phyloP scores from a whole-genome alignment of 2,888 invertebrate genomes.

The Galerucella nymphaeae region DNA sequence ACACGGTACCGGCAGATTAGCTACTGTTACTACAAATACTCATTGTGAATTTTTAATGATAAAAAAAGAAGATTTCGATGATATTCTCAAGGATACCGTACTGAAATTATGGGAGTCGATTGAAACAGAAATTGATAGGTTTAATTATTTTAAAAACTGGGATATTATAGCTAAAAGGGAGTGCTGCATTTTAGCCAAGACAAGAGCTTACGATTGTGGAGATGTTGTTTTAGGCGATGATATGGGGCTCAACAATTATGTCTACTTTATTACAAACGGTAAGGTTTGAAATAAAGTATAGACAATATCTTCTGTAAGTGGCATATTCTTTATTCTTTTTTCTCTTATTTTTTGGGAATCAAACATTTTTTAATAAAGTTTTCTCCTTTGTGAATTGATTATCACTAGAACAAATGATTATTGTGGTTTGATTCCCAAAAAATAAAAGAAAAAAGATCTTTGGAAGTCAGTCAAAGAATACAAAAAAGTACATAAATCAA shows the following conservation, averaged over 20 bases:
- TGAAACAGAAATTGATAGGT: conserved; percentile 69
- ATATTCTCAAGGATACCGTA: conserved; percentile 69
- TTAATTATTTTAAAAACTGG: conserved; percentile 74
- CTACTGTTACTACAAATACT: conserved; percentile 70
- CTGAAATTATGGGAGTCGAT: conserved; percentile 74
- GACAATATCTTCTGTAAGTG: too few relatives aligned
- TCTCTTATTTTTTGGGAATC: too few relatives aligned
- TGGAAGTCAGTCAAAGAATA: too few relatives aligned
- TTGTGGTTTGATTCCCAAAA: too few relatives aligned
- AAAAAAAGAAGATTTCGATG: conserved; percentile 73
- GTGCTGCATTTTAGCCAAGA: conserved; percentile 74
- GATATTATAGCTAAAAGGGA: conserved; percentile 71
- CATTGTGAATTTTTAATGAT: conserved; percentile 73
- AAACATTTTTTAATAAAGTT: too few relatives aligned
- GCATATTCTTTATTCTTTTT: too few relatives aligned
- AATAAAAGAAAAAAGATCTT: too few relatives aligned
- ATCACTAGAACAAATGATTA: too few relatives aligned
- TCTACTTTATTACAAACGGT: conserved; percentile 67
- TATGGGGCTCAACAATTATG: conserved; percentile 61
- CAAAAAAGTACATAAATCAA: too few relatives aligned
- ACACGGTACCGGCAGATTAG: conserved; percentile 71
- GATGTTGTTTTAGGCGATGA: conserved; percentile 70
- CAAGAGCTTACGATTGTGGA: conserved; percentile 67
- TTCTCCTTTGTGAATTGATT: too few relatives aligned
- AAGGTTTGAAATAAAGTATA: not conserved